Conservation (phyloP, 2,797 vertebrate genomes). For the Liparis tanakae region DNA sequence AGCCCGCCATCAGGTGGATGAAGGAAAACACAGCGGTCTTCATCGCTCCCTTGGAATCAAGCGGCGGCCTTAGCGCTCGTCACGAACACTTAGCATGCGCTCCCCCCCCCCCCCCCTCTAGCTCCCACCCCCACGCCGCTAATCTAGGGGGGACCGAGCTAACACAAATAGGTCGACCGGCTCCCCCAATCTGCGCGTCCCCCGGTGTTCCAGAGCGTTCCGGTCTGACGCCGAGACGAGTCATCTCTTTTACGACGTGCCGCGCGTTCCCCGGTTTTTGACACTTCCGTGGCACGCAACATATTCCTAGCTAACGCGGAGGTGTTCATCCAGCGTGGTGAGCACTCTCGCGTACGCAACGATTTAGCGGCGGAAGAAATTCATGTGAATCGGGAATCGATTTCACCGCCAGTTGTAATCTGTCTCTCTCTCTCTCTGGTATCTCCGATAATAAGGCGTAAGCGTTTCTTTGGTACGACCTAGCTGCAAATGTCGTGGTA, state of each 20-base stretch:
- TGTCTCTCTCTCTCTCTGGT: constrained; percentile 30
- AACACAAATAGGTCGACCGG: constrained; percentile 54
- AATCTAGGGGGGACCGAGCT: constrained; percentile 61
- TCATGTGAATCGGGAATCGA: constrained; percentile 10
- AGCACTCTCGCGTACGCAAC: constrained; percentile 6
- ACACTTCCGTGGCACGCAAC: constrained; percentile 59
- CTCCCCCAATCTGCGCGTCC: constrained; percentile 52
- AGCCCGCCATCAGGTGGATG: constrained; percentile 69
- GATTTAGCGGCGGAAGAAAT: constrained; percentile 18
- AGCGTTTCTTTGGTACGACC: constrained; percentile 35
- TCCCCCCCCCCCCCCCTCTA: neutral
- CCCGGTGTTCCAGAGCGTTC: constrained; percentile 15
- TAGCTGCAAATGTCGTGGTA: constrained; percentile 41
- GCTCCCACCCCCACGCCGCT: constrained; percentile 31
- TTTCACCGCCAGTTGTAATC: constrained; percentile 6
- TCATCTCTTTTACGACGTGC: constrained; percentile 74
- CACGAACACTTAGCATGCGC: constrained; percentile 70
- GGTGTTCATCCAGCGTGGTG: constrained; percentile 58
- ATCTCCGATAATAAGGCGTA: constrained; percentile 33
- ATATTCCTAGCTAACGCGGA: constrained; percentile 50
- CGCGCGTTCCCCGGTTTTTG: constrained; percentile 36
- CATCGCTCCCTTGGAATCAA: constrained; percentile 80
- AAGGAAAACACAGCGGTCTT: constrained; percentile 57
- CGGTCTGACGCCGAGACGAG: constrained; percentile 55
- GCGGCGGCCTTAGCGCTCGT: constrained; percentile 63